Conservation (phyloP, 2,113 vertebrate genomes). For the Myrmecobius fasciatus region DNA sequence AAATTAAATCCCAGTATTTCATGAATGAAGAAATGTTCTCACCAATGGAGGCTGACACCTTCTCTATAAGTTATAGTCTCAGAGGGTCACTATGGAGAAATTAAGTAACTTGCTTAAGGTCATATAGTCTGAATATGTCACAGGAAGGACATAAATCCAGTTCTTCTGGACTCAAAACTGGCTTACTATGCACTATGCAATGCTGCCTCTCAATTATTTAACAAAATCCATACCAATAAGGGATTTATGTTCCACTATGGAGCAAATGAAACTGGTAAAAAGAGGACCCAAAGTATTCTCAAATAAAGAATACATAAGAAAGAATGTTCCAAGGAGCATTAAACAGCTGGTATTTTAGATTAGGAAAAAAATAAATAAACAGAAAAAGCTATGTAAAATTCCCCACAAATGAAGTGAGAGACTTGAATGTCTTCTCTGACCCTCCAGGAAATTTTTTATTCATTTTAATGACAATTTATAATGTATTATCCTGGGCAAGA, state of each 20-base stretch:
- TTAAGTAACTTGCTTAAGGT: background rate
- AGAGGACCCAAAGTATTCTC: conserved; percentile 45
- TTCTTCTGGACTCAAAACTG: background rate
- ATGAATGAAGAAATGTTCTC: background rate
- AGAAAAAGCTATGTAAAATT: background rate
- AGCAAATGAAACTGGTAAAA: background rate
- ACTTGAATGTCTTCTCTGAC: conserved; percentile 14
- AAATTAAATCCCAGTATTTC: background rate
- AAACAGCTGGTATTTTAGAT: background rate
- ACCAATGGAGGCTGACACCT: background rate
- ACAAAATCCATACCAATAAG: background rate
- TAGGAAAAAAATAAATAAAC: background rate
- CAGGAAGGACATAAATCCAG: background rate
- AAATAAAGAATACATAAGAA: conserved; percentile 1
- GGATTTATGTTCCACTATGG: background rate
- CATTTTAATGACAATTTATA: conserved; percentile 22
- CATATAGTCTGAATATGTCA: background rate
- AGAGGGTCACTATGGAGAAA: background rate
- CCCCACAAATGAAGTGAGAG: conserved; percentile 2
- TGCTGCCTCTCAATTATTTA: background rate
- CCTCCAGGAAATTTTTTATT: conserved; percentile 3
- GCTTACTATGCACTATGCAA: background rate
- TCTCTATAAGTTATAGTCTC: background rate
- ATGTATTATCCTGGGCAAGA: conserved; percentile 6
- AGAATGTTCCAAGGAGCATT: background rate